Evolutionary conservation across 1,140 invertebrate species (phyloP).

Genomic region (Pachyrhynchus sulphureomaculatus): DNA sequence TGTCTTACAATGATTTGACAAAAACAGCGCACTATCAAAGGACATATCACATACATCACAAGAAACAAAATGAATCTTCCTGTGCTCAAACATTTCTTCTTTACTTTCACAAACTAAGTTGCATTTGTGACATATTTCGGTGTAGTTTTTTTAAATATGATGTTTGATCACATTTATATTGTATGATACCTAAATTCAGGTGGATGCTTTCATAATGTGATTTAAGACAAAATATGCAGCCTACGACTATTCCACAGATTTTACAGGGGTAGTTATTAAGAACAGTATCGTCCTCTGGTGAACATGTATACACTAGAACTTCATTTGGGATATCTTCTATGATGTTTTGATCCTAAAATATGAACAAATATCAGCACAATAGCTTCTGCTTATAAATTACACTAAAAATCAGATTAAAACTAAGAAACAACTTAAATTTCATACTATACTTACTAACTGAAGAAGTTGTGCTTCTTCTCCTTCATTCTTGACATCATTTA

Average conservation of each 20-base stretch:
- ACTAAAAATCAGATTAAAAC: too few species aligned
- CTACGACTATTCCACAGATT: constrained; percentile 8
- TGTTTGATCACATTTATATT: constrained; percentile 30
- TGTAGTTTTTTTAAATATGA: constrained; percentile 18
- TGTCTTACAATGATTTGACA: constrained; percentile 31
- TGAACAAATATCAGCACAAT: too few species aligned
- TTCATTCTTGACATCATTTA: too few species aligned
- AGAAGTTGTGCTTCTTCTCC: too few species aligned
- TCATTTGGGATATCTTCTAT: constrained; percentile 20
- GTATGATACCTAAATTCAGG: constrained; percentile 24
- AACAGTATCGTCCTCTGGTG: not conserved
- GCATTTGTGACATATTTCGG: constrained; percentile 31
- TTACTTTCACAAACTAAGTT: constrained; percentile 28
- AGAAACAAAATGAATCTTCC: constrained; percentile 31
- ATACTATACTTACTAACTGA: too few species aligned
- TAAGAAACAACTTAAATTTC: too few species aligned
- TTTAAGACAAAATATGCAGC: constrained; percentile 34
- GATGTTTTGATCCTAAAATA: not conserved
- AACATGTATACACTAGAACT: constrained; percentile 13
- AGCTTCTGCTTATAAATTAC: too few species aligned
- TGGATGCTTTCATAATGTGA: constrained; percentile 35
- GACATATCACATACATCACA: constrained; percentile 34
- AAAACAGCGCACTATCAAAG: constrained; percentile 29
- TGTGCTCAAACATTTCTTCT: constrained; percentile 30
- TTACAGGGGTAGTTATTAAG: constrained; percentile 28